phyloP scores from a whole-genome alignment of 1,140 invertebrate genomes.

The Heliconius himera region DNA sequence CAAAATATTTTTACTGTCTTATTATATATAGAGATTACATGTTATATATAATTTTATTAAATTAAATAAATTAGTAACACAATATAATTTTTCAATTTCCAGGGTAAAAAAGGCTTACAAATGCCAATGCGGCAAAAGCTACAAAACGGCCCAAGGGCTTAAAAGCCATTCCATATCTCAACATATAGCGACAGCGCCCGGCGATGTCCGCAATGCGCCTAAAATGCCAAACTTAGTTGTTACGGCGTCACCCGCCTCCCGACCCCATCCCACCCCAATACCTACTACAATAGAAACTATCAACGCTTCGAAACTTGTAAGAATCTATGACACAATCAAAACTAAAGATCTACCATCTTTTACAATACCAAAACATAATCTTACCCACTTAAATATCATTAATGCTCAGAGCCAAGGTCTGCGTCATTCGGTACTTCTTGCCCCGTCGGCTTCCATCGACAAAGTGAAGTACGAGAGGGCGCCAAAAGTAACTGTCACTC shows the following conservation, averaged over 20 bases:
- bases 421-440: constrained; percentile 51
- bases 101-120: constrained; percentile 90
- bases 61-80: neutral
- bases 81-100: constrained; percentile 45
- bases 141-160: constrained; percentile 89
- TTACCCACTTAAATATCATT: constrained; percentile 61
- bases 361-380: constrained; percentile 67
- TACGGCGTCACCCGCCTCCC: constrained; percentile 56
- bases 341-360: constrained; percentile 63
- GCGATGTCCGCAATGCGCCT: constrained; percentile 32
- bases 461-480: constrained; percentile 58
- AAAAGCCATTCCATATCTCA: constrained; percentile 86
- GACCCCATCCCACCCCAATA: constrained; percentile 38
- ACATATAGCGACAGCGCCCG: constrained; percentile 75
- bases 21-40: no score
- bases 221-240: constrained; percentile 64
- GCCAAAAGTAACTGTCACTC: constrained; percentile 59
- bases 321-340: constrained; percentile 73
- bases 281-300: constrained; percentile 46
- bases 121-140: constrained; percentile 92
- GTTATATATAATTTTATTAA: neutral
- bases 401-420: constrained; percentile 45
- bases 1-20: no score
- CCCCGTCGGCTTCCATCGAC: constrained; percentile 52
- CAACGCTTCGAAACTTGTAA: constrained; percentile 68